Percentiles rank a stretch among this genome's conserved stretches.
Conservation (phyloP, 2,797 vertebrate species). For the Chelonia mydas region DNA sequence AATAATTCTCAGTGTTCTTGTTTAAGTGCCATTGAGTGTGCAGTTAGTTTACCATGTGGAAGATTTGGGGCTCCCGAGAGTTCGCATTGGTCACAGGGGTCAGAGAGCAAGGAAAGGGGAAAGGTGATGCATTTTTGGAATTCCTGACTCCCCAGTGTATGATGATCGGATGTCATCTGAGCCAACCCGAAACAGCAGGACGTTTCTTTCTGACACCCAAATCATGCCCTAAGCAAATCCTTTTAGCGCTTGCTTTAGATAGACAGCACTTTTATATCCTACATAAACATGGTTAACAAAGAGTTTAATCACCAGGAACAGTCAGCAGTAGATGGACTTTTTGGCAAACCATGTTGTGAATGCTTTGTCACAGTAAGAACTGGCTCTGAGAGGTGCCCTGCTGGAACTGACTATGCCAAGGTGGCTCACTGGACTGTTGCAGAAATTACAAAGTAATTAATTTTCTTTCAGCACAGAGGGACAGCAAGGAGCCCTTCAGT, state of each 20-base stretch:
- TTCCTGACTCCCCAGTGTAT: fast-evolving
- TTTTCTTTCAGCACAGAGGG: neutral
- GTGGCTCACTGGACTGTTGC: neutral
- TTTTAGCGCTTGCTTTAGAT: neutral
- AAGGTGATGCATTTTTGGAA: neutral
- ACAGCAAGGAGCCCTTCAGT: neutral
- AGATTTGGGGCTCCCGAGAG: neutral
- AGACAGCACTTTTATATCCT: neutral
- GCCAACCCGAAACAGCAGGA: neutral
- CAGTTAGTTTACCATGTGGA: neutral
- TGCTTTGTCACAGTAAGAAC: neutral
- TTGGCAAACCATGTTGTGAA: neutral
- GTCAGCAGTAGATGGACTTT: neutral
- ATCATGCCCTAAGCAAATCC: neutral
- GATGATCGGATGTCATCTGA: neutral
- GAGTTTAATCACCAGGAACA: neutral
- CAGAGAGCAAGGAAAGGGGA: neutral
- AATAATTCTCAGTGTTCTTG: neutral
- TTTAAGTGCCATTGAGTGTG: neutral
- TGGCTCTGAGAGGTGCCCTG: neutral
- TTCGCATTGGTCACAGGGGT: neutral
- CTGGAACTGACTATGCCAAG: neutral
- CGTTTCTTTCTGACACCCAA: neutral
- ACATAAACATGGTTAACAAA: neutral
- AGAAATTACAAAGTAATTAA: neutral